phyloP scores from a whole-genome alignment of 2,888 invertebrate genomes.

The Tetragonisca angustula region DNA sequence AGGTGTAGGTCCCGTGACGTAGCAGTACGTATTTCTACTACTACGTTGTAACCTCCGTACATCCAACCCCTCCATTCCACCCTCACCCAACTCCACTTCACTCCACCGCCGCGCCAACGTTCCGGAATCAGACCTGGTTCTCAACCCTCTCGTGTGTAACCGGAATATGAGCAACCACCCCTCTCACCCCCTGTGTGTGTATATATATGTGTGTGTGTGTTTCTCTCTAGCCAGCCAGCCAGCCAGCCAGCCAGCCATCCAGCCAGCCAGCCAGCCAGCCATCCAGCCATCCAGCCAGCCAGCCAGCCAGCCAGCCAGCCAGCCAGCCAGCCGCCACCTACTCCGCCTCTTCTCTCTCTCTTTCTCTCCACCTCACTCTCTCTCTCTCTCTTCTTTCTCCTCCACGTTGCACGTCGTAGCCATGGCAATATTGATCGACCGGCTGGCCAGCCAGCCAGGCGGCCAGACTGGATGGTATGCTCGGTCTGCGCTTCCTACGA shows the following conservation, averaged over 20 bases:
- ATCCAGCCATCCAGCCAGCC: slow-evolving; percentile 60
- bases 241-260: slow-evolving; percentile 37
- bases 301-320: slow-evolving; percentile 69
- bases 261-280: slow-evolving; percentile 67
- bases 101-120: slow-evolving; percentile 8
- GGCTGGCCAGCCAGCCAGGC: slow-evolving; percentile 56
- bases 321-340: slow-evolving; percentile 70
- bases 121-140: slow-evolving; percentile 60
- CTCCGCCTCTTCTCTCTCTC: slow-evolving; percentile 37
- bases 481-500: slow-evolving; percentile 56
- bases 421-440: slow-evolving; percentile 82
- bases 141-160: slow-evolving; percentile 71
- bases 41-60: slow-evolving; percentile 68
- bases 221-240: slow-evolving; percentile 59
- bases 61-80: slow-evolving; percentile 14
- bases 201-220: neutral
- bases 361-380: slow-evolving; percentile 62
- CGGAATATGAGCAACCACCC: slow-evolving; percentile 72
- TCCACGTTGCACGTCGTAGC: slow-evolving; percentile 78
- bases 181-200: slow-evolving; percentile 32
- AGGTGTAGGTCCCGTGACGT: slow-evolving; percentile 74
- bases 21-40: slow-evolving; percentile 73
- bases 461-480: slow-evolving; percentile 60
- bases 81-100: neutral
- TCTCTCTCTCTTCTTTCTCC: slow-evolving; percentile 67